Base-by-base conservation (phyloP, 2,797 vertebrate species). In the Enteromius argenteus region DNA sequence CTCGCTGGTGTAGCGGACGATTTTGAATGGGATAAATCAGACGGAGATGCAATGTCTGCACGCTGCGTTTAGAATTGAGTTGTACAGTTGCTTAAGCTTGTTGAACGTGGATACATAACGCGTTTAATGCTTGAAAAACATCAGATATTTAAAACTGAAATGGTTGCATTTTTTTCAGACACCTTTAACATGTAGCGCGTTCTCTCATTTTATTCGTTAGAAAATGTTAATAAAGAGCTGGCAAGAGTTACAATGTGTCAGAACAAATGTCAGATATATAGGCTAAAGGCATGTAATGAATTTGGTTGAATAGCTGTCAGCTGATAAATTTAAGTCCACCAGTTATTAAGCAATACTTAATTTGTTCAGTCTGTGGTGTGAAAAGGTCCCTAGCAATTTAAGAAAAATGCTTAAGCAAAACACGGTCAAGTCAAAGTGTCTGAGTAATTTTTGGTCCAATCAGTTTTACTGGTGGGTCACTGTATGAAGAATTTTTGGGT, bases 1-100 rank as follows among this genome's bases (percentile, higher is more conserved):
- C 53, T 60, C 51, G 42, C 21, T 79, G 37, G 7, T 53, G 46
- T 67, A 67, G 69, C 15, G 78, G 46, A 74, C 23, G 8, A 67
- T 53, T 53, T 49, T 79, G 58, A 79, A 62, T 64, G 76, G 58
- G 9, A 46, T 17, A 17, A 19, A 37, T 58, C 14, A 23, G 27
- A 74, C 14, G 46, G 46, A 53, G 46, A 30, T 73, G 27, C 8
- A 5, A 8, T 32, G 44, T 27, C 42, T 71, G 69, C 30, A 32
- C 62, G 6, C 62, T 32, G 15, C 30, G 64, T 21, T 7, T 42
- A 6, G 11, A 23, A n/a, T 13, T 39, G 21, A 39, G 37, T 13
- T 2, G 37, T 6, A 7, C 0, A n/a, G n/a, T 39, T 11, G 2
- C 56, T 11, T 39, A 42, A 69, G n/a, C 10, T 23, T 69, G 13